These are phyloP conservation scores for Drosophila paramelanica DNA, from an alignment of 2,888 invertebrate genomes.

Conservation along the genomic window DNA sequence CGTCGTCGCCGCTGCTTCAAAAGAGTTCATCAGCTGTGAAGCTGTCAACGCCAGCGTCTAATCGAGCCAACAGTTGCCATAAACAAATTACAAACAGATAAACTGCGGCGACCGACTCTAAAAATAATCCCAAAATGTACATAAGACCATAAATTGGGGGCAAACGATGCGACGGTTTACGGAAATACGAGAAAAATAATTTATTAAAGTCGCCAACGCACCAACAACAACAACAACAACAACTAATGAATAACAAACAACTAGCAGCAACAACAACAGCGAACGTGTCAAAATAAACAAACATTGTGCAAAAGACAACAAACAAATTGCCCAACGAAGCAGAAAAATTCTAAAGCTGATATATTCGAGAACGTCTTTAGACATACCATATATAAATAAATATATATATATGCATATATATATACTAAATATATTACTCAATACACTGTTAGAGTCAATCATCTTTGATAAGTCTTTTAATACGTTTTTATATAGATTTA, in stretches of 20 bases:
- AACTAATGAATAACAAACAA: not conserved
- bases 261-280: slow-evolving; percentile 3
- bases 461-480: too few relatives aligned
- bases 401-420: not conserved
- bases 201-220: slow-evolving; percentile 58
- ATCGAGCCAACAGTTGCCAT: slow-evolving; percentile 76
- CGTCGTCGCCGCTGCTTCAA: slow-evolving; percentile 47
- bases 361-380: not conserved
- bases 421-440: not conserved
- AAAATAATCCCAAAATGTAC: slow-evolving; percentile 45
- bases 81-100: slow-evolving; percentile 73
- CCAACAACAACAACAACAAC: slow-evolving; percentile 22
- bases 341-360: slow-evolving; percentile 20
- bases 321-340: slow-evolving; percentile 42
- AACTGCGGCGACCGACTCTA: slow-evolving; percentile 44
- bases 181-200: slow-evolving; percentile 50
- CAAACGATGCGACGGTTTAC: slow-evolving; percentile 33
- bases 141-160: slow-evolving; percentile 36
- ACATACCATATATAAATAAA: not conserved
- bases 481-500: too few relatives aligned
- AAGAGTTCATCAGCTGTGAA: slow-evolving; percentile 70
- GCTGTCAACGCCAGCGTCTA: slow-evolving; percentile 71
- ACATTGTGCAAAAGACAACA: slow-evolving; percentile 59
- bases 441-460: not conserved
- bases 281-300: slow-evolving; percentile 73